These are phyloP conservation scores for Dicrurus megarhynchus DNA, from an alignment of 2,113 vertebrate genomes.

Conservation along the genomic window DNA sequence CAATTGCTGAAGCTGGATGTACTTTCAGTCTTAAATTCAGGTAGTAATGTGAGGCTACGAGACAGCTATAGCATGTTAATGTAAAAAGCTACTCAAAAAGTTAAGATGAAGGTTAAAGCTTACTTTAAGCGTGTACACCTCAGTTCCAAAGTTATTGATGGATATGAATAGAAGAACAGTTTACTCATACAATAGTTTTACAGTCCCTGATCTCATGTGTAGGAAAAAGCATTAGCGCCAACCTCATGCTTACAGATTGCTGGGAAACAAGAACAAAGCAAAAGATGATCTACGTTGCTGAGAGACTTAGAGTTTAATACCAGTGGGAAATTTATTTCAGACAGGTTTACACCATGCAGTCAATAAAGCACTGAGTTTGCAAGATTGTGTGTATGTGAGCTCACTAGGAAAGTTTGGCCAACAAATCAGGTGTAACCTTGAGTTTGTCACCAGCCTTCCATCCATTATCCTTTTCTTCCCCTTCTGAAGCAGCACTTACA, in stretches of 20 bases:
- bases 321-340: background rate
- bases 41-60: background rate
- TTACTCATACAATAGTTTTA: background rate
- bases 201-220: background rate
- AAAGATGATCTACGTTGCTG: background rate
- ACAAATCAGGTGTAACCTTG: background rate
- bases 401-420: background rate
- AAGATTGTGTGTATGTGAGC: background rate
- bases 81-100: background rate
- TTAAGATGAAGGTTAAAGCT: constrained; percentile 27
- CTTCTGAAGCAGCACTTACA: background rate
- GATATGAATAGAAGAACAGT: background rate
- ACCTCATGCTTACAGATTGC: background rate
- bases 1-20: background rate
- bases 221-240: background rate
- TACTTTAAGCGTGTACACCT: background rate
- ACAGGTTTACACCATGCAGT: background rate
- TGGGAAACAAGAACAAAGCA: background rate
- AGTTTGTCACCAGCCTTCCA: background rate
- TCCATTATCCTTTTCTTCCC: background rate
- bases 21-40: constrained; percentile 29
- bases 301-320: background rate
- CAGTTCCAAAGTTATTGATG: background rate
- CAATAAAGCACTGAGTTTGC: background rate
- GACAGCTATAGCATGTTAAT: constrained; percentile 26